A percentile compares a stretch with the other conserved stretches of the same genome.
Evolutionary conservation across 2,113 vertebrate genomes (phyloP).

Genomic region (Mesocricetus auratus): DNA sequence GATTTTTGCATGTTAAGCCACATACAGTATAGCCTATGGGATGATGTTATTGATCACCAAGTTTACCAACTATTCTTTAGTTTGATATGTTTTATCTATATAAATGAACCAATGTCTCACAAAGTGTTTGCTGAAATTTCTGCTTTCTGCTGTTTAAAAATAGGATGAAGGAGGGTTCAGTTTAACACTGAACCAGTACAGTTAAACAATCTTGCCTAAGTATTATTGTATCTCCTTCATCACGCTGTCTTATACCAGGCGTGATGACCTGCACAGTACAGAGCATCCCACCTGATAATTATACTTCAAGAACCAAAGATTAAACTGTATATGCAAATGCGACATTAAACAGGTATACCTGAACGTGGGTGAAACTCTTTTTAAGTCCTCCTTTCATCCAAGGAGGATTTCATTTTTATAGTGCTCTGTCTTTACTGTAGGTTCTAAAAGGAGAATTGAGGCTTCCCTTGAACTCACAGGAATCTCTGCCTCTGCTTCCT

Average conservation of each 20-base stretch:
- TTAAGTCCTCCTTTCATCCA: background rate
- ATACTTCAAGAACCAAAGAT: background rate
- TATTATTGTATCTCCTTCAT: background rate
- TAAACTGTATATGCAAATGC: background rate
- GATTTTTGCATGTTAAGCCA: background rate
- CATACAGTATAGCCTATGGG: background rate
- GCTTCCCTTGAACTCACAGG: background rate
- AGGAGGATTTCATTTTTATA: too few species aligned
- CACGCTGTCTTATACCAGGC: background rate
- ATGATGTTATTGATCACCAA: background rate
- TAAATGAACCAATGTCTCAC: constrained; percentile 31
- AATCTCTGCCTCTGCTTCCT: background rate
- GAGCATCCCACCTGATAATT: background rate
- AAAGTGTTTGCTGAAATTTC: constrained; percentile 17
- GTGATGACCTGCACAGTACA: background rate
- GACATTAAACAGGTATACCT: background rate
- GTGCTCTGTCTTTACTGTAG: too few species aligned
- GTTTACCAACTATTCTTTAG: constrained; percentile 6
- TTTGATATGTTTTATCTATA: constrained; percentile 21
- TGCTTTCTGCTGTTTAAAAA: constrained; percentile 44
- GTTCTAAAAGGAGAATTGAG: background rate
- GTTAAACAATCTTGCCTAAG: constrained; percentile 38
- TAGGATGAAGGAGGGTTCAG: background rate
- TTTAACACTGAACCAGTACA: background rate
- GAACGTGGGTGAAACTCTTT: background rate